These are phyloP conservation scores for Lepidurus apus DNA, from an alignment of 1,140 invertebrate genomes.

Conservation along the genomic window DNA sequence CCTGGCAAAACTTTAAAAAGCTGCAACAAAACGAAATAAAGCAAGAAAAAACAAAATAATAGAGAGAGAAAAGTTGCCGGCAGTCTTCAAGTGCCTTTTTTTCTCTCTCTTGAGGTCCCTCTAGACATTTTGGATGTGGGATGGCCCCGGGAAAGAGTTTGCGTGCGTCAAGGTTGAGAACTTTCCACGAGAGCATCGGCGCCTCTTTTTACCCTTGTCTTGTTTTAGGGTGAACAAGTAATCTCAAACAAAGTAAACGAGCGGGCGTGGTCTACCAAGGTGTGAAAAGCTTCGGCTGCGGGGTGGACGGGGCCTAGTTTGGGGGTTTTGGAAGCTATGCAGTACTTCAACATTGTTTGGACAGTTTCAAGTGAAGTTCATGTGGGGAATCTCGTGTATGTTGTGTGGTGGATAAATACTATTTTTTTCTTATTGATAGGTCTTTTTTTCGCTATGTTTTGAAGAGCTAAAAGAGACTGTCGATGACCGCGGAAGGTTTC, in stretches of 20 bases:
- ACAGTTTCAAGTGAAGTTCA: constrained; percentile 11
- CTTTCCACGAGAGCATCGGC: background rate
- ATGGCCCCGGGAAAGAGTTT: constrained; percentile 4
- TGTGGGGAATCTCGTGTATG: background rate
- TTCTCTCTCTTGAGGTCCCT: background rate
- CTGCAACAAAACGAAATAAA: background rate
- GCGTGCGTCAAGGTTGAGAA: background rate
- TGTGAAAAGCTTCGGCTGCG: background rate
- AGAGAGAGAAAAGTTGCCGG: background rate
- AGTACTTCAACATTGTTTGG: background rate
- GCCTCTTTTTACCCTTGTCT: background rate
- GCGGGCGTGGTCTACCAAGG: background rate
- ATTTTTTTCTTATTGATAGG: background rate
- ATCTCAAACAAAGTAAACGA: background rate
- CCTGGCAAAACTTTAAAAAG: background rate
- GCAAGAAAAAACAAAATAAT: background rate
- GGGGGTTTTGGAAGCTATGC: background rate
- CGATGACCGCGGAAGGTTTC: background rate
- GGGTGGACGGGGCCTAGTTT: background rate
- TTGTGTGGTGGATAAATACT: background rate
- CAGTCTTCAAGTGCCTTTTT: background rate
- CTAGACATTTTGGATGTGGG: constrained; percentile 13
- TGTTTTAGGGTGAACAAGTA: background rate
- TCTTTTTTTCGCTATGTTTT: background rate
- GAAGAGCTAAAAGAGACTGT: background rate